Evolutionary conservation across 2,113 vertebrate genomes (phyloP).

Genomic region (Tylochromis polylepis): DNA sequence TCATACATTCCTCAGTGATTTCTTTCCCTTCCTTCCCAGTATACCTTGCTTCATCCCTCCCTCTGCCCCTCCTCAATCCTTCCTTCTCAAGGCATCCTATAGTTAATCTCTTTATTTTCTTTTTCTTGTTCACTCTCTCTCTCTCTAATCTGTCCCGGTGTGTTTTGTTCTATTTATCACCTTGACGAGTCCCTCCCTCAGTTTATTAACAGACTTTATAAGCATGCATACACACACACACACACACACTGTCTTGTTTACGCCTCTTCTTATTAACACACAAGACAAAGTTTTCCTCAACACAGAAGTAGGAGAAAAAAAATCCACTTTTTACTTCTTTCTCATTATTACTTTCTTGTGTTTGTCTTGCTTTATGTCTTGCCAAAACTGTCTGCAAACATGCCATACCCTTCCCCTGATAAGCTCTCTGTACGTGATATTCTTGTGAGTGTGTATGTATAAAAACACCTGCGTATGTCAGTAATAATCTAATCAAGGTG

Average conservation of each 20-base stretch:
- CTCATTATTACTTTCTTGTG: conserved; percentile 36
- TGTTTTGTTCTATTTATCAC: conserved; percentile 62
- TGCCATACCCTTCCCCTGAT: neutral
- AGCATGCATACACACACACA: neutral
- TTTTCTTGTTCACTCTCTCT: neutral
- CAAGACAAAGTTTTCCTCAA: conserved; percentile 6
- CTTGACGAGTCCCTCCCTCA: conserved; percentile 58
- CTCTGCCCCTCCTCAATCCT: conserved; percentile 3
- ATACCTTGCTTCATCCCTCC: neutral
- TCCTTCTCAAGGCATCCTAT: conserved; percentile 19
- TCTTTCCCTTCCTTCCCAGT: neutral
- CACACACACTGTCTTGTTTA: neutral
- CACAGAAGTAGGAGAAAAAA: neutral
- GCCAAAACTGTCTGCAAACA: conserved; percentile 26
- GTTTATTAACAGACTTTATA: conserved; percentile 53
- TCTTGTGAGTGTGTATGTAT: neutral
- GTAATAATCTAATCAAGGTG: neutral
- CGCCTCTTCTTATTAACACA: conserved; percentile 19
- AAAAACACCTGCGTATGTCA: neutral
- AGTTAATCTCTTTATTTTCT: conserved; percentile 33
- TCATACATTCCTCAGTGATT: conserved; percentile 11
- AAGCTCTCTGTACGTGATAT: neutral
- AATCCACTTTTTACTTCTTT: conserved; percentile 23
- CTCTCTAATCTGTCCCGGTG: conserved; percentile 26
- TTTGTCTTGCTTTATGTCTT: conserved; percentile 33